These are phyloP conservation scores for Tetramorium bicarinatum DNA, from an alignment of 2,888 invertebrate species.

Conservation along the genomic window DNA sequence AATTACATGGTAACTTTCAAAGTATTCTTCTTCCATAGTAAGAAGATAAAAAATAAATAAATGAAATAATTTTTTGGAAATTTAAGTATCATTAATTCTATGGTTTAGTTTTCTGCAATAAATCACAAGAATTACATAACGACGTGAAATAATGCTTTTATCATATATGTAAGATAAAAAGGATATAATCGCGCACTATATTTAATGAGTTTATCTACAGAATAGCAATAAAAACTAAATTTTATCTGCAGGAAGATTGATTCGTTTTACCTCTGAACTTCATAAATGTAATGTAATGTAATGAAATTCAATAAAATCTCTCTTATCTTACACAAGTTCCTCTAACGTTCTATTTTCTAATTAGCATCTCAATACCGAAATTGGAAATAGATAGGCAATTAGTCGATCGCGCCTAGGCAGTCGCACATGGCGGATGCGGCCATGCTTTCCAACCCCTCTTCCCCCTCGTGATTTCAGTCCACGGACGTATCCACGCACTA, in stretches of 20 bases:
- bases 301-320: conserved; percentile 8
- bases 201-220: conserved; percentile 11
- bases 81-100: not conserved
- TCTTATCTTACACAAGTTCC: not conserved
- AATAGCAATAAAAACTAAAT: conserved; percentile 10
- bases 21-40: not conserved
- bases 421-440: conserved; percentile 81
- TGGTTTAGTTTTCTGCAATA: not conserved
- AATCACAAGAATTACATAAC: not conserved
- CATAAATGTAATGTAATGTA: conserved; percentile 11
- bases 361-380: conserved; percentile 12
- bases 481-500: conserved; percentile 75
- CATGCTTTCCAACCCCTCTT: conserved; percentile 76
- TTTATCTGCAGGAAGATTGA: not conserved
- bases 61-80: not conserved
- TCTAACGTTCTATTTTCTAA: conserved; percentile 23
- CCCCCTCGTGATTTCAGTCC: conserved; percentile 76
- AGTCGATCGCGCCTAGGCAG: conserved; percentile 34
- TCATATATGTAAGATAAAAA: not conserved
- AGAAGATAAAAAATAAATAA: not conserved
- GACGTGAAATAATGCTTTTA: not conserved
- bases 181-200: conserved; percentile 5
- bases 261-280: conserved; percentile 13
- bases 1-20: not conserved
- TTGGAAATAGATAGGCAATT: conserved; percentile 32